phyloP scores from a whole-genome alignment of 2,113 vertebrate genomes.

The Desmodus rotundus region DNA sequence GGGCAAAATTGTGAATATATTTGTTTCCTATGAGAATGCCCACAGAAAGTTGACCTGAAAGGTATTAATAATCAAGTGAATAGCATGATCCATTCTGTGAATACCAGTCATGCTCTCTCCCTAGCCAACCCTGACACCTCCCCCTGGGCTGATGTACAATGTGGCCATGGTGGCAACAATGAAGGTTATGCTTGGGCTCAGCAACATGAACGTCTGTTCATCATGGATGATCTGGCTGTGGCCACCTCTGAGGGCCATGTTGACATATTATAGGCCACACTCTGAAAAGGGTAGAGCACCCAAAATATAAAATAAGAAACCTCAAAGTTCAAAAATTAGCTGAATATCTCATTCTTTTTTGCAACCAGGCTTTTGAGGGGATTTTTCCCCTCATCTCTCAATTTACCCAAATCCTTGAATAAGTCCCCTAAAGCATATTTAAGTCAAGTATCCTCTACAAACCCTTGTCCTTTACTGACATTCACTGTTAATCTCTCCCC shows the following conservation, averaged over 20 bases:
- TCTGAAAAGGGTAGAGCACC: not conserved
- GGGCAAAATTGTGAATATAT: not conserved
- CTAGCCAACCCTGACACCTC: not conserved
- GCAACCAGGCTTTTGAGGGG: not conserved
- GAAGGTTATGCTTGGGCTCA: not conserved
- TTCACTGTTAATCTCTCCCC: not conserved
- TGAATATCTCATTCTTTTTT: not conserved
- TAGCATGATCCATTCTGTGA: not conserved
- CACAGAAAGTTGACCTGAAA: not conserved
- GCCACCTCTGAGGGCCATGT: not conserved
- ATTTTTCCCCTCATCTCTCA: not conserved
- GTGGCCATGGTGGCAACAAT: not conserved
- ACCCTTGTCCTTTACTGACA: not conserved
- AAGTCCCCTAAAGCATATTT: not conserved
- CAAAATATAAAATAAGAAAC: not conserved
- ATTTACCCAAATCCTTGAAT: not conserved
- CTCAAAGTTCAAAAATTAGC: not conserved
- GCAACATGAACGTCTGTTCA: not conserved
- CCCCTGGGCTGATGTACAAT: not conserved
- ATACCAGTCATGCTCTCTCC: not conserved
- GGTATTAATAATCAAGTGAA: not conserved
- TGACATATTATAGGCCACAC: too few relatives aligned
- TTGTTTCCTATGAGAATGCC: not conserved
- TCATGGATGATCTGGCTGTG: not conserved
- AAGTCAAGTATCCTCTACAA: not conserved